A percentile compares a stretch with the other conserved stretches of the same genome.
Evolutionary conservation across 2,888 invertebrate genomes (phyloP).

Genomic region (Platycheirus rosarum): DNA sequence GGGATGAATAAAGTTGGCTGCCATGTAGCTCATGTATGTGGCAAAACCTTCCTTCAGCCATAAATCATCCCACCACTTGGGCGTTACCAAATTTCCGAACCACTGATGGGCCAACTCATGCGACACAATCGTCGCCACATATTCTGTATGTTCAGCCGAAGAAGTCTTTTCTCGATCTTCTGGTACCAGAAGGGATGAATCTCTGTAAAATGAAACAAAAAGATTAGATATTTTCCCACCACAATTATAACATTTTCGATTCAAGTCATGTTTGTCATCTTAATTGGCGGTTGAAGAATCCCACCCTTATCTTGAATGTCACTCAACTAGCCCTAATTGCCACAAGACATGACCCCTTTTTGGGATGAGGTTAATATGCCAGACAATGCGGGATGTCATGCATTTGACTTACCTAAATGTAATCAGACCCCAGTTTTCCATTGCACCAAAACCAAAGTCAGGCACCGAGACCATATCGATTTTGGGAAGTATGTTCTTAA

Average conservation of each 20-base stretch:
- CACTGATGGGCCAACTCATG: constrained; percentile 93
- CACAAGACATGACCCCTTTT: constrained; percentile 16
- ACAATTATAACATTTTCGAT: constrained; percentile 24
- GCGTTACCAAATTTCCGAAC: constrained; percentile 91
- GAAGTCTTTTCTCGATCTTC: constrained; percentile 81
- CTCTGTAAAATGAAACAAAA: constrained; percentile 81
- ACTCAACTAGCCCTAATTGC: constrained; percentile 8
- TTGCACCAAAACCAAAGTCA: constrained; percentile 88
- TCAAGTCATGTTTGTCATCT: constrained; percentile 37
- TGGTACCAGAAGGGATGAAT: constrained; percentile 84
- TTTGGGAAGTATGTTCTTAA: constrained; percentile 86
- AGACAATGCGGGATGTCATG: constrained; percentile 48
- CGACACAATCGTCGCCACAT: constrained; percentile 86
- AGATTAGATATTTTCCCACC: constrained; percentile 24
- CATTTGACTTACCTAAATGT: constrained; percentile 83
- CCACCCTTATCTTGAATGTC: constrained; percentile 17
- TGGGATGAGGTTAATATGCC: constrained; percentile 14
- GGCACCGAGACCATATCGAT: constrained; percentile 89
- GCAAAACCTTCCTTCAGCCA: constrained; percentile 87
- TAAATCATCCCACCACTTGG: constrained; percentile 89
- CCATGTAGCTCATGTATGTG: constrained; percentile 83
- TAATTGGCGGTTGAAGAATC: constrained; percentile 42
- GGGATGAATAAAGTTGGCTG: constrained; percentile 83
- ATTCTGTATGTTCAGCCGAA: constrained; percentile 85
- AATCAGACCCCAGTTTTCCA: constrained; percentile 88